Evolutionary conservation across 2,113 vertebrate genomes (phyloP).

Genomic region (Albula goreensis): DNA sequence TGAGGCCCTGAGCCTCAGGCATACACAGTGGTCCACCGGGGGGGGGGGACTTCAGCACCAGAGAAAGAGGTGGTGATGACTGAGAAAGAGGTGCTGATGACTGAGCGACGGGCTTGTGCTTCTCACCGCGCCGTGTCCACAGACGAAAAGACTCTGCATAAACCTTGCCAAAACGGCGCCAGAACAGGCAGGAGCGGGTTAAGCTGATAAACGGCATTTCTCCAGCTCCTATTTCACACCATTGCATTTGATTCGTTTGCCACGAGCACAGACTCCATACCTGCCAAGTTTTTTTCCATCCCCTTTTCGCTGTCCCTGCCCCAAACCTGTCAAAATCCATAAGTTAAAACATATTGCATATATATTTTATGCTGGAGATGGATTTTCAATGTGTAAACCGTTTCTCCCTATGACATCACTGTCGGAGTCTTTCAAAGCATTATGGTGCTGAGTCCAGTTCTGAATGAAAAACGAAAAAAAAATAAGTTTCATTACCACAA

Average conservation of each 20-base stretch:
- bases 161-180: neutral
- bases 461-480: slow-evolving; percentile 34
- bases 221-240: slow-evolving; percentile 24
- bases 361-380: slow-evolving; percentile 48
- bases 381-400: slow-evolving; percentile 54
- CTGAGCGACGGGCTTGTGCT: neutral
- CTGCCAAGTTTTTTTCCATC: slow-evolving; percentile 47
- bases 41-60: neutral
- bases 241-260: slow-evolving; percentile 48
- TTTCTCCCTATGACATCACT: slow-evolving; percentile 46
- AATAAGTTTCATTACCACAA: slow-evolving; percentile 41
- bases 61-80: neutral
- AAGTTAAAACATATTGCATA: slow-evolving; percentile 51
- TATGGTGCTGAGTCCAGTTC: slow-evolving; percentile 43
- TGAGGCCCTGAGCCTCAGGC: neutral
- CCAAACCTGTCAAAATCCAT: slow-evolving; percentile 49
- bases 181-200: slow-evolving; percentile 28
- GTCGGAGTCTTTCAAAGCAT: slow-evolving; percentile 39
- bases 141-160: neutral
- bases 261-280: slow-evolving; percentile 44
- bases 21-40: neutral
- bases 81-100: neutral
- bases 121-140: neutral
- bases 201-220: slow-evolving; percentile 23
- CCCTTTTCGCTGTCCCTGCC: slow-evolving; percentile 30